Percentiles rank a stretch among this genome's conserved stretches.
Conservation (phyloP, 2,113 vertebrate genomes). For the Pycnonotus jocosus region DNA sequence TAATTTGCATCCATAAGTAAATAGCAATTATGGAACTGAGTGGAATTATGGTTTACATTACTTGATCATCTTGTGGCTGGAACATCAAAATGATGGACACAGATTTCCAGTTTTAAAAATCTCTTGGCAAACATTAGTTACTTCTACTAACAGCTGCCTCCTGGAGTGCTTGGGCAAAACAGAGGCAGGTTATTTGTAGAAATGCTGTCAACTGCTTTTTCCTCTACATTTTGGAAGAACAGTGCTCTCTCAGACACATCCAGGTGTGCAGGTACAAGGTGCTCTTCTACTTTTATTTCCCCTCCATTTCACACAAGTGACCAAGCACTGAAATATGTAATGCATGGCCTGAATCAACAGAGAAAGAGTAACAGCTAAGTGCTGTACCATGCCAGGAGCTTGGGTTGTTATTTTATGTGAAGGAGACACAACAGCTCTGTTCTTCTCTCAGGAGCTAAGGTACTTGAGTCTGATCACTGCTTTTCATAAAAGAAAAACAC, state of each 20-base stretch:
- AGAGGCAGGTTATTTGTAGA: background rate
- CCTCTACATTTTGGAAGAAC: background rate
- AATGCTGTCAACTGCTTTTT: background rate
- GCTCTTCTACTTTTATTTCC: background rate
- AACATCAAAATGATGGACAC: background rate
- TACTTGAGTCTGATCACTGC: background rate
- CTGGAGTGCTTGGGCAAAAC: background rate
- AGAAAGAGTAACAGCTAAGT: background rate
- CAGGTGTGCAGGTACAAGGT: background rate
- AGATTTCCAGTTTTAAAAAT: background rate
- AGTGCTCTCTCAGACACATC: background rate
- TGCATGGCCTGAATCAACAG: background rate
- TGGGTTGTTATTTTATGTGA: background rate
- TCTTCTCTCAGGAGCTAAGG: background rate
- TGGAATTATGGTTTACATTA: background rate
- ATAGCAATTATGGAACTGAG: background rate
- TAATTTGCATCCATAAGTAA: conserved; percentile 23
- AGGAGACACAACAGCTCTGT: background rate
- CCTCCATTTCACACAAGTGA: background rate
- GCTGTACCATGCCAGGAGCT: background rate
- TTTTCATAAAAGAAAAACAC: background rate
- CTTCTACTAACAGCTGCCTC: background rate
- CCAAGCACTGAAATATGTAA: background rate
- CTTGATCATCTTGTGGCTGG: background rate
- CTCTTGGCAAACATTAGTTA: background rate